These are phyloP conservation scores for Theretra japonica DNA, from an alignment of 2,888 invertebrate genomes.

Conservation along the genomic window DNA sequence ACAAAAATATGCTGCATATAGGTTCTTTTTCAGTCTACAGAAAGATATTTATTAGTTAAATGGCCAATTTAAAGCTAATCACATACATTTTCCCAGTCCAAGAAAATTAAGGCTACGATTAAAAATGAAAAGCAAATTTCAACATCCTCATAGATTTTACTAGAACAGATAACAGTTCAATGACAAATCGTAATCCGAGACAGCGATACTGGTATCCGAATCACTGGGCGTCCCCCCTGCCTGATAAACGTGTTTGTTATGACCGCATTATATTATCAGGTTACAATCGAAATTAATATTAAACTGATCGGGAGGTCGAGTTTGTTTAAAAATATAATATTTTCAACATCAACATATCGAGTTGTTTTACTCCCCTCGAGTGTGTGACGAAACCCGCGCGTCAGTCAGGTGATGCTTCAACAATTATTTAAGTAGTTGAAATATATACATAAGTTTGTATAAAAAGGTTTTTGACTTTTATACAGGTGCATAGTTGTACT, in stretches of 20 bases:
- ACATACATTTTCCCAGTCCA: no score
- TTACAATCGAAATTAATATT: conserved; percentile 17
- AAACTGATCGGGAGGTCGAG: conserved; percentile 5
- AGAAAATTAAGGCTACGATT: background rate
- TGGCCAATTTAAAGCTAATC: no score
- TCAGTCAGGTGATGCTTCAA: no score
- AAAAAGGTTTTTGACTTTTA: no score
- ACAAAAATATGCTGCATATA: no score
- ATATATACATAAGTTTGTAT: no score
- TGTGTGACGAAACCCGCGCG: no score
- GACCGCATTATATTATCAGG: conserved; percentile 25
- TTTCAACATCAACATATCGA: background rate
- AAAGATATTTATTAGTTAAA: no score
- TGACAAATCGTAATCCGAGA: conserved; percentile 29
- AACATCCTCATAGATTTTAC: conserved; percentile 3
- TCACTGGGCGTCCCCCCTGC: conserved; percentile 26
- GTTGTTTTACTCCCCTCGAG: no score
- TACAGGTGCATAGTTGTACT: no score
- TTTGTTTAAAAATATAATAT: conserved; percentile 18
- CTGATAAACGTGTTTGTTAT: conserved; percentile 28
- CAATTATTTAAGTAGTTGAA: no score
- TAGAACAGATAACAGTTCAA: conserved; percentile 25
- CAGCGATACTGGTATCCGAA: conserved; percentile 2
- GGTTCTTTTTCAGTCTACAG: no score
- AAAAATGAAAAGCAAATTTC: background rate